These are phyloP conservation scores for Cryptocheilus praepositus DNA, from an alignment of 2,888 invertebrate genomes.

Conservation along the genomic window DNA sequence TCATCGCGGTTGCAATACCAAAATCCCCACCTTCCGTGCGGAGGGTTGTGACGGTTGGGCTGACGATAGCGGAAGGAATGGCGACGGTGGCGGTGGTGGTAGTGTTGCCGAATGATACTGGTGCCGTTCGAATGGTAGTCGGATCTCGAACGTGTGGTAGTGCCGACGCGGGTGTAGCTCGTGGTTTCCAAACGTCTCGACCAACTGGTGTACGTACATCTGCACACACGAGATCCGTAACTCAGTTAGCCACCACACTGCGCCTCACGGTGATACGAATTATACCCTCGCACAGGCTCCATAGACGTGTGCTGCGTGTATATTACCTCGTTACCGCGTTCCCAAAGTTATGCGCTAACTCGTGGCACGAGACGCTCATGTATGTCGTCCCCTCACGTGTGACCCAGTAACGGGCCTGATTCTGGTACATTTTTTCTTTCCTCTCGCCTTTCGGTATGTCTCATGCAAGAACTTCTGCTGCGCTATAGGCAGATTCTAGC, in stretches of 20 bases:
- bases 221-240: constrained; percentile 34
- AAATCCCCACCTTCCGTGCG: too few species aligned
- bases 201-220: constrained; percentile 4
- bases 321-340: constrained; percentile 47
- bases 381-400: not conserved
- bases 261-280: constrained; percentile 23
- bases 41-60: too few species aligned
- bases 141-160: not conserved
- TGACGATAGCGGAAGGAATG: too few species aligned
- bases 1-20: constrained; percentile 13
- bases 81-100: not conserved
- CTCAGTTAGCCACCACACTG: constrained; percentile 41
- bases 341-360: constrained; percentile 44
- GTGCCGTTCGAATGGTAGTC: not conserved
- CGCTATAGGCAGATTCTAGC: too few species aligned
- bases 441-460: too few species aligned
- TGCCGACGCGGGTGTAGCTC: not conserved
- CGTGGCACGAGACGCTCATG: not conserved
- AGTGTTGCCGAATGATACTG: constrained; percentile 15
- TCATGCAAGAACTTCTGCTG: too few species aligned
- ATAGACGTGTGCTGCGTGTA: constrained; percentile 31
- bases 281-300: constrained; percentile 20
- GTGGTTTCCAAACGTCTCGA: not conserved
- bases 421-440: too few species aligned
- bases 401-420: too few species aligned